phyloP scores from a whole-genome alignment of 2,113 vertebrate genomes.

The Sebastes fasciatus region DNA sequence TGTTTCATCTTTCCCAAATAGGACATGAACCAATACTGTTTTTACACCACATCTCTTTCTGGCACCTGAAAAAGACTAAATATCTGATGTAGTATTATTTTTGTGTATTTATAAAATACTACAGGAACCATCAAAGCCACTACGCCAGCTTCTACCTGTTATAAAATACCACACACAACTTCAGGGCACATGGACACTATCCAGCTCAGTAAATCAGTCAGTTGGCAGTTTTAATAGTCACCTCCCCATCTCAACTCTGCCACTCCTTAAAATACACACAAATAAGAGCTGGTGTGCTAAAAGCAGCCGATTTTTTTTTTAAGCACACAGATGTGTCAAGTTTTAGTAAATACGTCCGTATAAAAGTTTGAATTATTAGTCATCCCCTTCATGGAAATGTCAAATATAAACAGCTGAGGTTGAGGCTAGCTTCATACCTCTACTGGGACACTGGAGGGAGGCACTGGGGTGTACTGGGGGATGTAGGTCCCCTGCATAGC shows the following conservation, averaged over 20 bases:
- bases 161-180: neutral
- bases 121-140: neutral
- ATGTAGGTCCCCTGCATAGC: slow-evolving; percentile 92
- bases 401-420: slow-evolving; percentile 22
- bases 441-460: slow-evolving; percentile 87
- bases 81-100: neutral
- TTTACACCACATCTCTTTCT: neutral
- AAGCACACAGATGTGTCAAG: neutral
- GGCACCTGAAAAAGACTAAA: neutral
- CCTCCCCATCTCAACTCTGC: neutral
- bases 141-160: neutral
- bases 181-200: neutral
- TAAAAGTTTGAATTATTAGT: neutral
- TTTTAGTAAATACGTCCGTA: slow-evolving; percentile 7
- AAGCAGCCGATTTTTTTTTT: slow-evolving; percentile 5
- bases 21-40: neutral
- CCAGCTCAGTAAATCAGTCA: slow-evolving; percentile 1
- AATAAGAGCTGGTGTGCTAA: neutral
- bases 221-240: neutral
- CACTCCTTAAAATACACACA: neutral
- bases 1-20: slow-evolving; percentile 6
- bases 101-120: neutral
- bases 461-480: slow-evolving; percentile 90
- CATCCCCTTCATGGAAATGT: neutral
- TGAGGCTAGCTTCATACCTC: slow-evolving; percentile 84